Evolutionary conservation across 2,888 invertebrate genomes (phyloP).

Genomic region (Athalia cordata): DNA sequence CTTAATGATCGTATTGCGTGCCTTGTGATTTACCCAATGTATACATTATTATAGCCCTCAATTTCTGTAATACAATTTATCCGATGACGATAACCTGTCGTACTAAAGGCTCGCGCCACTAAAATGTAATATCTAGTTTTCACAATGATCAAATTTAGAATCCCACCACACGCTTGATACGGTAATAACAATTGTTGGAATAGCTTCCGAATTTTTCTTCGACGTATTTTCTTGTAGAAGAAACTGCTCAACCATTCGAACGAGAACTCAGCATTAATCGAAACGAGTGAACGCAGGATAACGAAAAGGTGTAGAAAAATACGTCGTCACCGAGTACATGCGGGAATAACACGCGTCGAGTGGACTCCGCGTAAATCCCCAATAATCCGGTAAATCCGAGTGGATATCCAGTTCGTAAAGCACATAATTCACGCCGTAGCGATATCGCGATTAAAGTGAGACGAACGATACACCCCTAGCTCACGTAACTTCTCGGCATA

Average conservation of each 20-base stretch:
- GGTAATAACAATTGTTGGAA: too few relatives aligned
- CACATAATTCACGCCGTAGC: slow-evolving; percentile 7
- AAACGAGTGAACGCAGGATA: not conserved
- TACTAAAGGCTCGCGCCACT: not conserved
- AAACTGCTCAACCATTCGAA: not conserved
- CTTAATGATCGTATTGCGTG: slow-evolving; percentile 36
- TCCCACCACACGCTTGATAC: too few relatives aligned
- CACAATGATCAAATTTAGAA: too few relatives aligned
- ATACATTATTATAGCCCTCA: not conserved
- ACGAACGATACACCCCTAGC: slow-evolving; percentile 17
- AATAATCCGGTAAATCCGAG: slow-evolving; percentile 33
- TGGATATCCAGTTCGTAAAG: slow-evolving; percentile 22
- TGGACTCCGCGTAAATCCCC: slow-evolving; percentile 34
- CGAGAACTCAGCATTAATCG: not conserved
- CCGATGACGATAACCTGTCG: too few relatives aligned
- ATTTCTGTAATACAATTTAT: not conserved
- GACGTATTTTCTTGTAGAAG: too few relatives aligned
- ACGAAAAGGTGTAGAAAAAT: slow-evolving; percentile 3
- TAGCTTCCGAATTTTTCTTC: too few relatives aligned
- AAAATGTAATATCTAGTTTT: too few relatives aligned
- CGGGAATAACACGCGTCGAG: slow-evolving; percentile 16
- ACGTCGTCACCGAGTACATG: slow-evolving; percentile 28
- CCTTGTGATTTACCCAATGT: not conserved
- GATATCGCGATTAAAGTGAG: not conserved
- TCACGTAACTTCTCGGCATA: not conserved